Evolutionary conservation across 2,113 vertebrate species (phyloP).

Genomic region (Alexandromys fortis): DNA sequence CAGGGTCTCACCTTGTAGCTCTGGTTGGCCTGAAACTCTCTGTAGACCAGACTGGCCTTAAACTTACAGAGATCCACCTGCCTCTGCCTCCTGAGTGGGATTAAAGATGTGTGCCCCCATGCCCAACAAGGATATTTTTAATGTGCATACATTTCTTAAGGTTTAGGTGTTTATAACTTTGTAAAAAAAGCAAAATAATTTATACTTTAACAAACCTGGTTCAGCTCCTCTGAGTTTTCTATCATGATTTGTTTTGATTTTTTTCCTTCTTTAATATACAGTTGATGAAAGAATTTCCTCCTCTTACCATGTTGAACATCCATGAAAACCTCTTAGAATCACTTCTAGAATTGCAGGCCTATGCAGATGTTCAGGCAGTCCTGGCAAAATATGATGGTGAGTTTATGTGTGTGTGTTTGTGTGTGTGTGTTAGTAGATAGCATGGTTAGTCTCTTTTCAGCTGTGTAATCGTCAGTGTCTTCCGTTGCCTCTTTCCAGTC

Average conservation of each 20-base stretch:
- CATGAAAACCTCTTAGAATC: slow-evolving; percentile 99
- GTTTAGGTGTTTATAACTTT: slow-evolving; percentile 35
- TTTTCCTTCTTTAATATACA: slow-evolving; percentile 80
- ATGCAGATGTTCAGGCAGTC: slow-evolving; percentile 98
- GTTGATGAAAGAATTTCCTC: slow-evolving; percentile 99
- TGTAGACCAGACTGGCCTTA: not conserved
- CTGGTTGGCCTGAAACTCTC: not conserved
- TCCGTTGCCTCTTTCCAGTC: slow-evolving; percentile 41
- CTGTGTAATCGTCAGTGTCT: slow-evolving; percentile 40
- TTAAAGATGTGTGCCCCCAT: not conserved
- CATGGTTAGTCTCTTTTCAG: slow-evolving; percentile 25
- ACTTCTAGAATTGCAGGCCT: slow-evolving; percentile 97
- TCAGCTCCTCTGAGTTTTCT: slow-evolving; percentile 42
- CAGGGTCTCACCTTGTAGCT: not conserved
- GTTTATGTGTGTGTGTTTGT: slow-evolving; percentile 25
- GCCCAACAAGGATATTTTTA: not conserved
- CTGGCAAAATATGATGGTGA: slow-evolving; percentile 98
- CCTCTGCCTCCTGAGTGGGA: not conserved
- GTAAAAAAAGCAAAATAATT: slow-evolving; percentile 53
- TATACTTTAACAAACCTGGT: slow-evolving; percentile 51
- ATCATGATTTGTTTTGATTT: slow-evolving; percentile 40
- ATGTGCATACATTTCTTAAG: slow-evolving; percentile 26
- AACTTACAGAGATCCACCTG: not conserved
- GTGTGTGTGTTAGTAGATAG: not conserved
- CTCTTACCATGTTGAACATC: slow-evolving; percentile 99